A percentile compares a stretch with the other conserved stretches of the same genome.
Evolutionary conservation across 37 sponge, comb jelly and placozoan genomes (phyloP).

Genomic region (Crambe crambe): DNA sequence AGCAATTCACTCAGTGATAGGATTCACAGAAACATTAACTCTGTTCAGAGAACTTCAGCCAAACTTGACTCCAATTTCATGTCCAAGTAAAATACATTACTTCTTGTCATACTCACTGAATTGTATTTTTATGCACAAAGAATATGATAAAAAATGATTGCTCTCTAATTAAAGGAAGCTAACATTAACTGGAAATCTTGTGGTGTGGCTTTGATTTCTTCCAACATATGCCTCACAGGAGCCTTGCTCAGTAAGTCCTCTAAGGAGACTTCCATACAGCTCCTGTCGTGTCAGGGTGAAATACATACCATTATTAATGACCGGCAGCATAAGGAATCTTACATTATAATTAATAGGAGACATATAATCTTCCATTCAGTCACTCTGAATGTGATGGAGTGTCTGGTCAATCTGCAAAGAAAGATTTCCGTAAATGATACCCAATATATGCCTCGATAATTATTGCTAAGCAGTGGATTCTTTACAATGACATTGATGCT

Average conservation of each 20-base stretch:
- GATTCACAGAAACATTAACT: conserved; percentile 72
- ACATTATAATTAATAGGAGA: conserved; percentile 19
- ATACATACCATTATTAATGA: neutral
- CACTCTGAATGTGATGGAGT: conserved; percentile 30
- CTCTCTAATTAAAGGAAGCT: neutral
- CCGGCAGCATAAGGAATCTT: neutral
- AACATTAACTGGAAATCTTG: conserved; percentile 21
- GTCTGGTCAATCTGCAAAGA: conserved; percentile 16
- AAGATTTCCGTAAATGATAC: no score
- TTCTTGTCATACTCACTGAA: no score
- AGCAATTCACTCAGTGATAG: conserved; percentile 62
- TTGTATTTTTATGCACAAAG: no score
- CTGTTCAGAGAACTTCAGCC: conserved; percentile 82
- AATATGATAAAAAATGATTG: no score
- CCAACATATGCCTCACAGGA: conserved; percentile 9
- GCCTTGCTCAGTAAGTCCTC: neutral
- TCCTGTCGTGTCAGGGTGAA: neutral
- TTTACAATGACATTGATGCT: no score
- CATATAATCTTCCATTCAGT: conserved; percentile 48
- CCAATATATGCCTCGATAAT: no score
- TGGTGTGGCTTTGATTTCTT: neutral
- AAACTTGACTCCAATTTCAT: conserved; percentile 59
- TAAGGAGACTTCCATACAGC: neutral
- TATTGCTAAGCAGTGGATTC: no score
- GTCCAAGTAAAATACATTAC: conserved; percentile 15